Evolutionary conservation across 1,140 invertebrate species (phyloP).

Genomic region (Saccostrea cuccullata): DNA sequence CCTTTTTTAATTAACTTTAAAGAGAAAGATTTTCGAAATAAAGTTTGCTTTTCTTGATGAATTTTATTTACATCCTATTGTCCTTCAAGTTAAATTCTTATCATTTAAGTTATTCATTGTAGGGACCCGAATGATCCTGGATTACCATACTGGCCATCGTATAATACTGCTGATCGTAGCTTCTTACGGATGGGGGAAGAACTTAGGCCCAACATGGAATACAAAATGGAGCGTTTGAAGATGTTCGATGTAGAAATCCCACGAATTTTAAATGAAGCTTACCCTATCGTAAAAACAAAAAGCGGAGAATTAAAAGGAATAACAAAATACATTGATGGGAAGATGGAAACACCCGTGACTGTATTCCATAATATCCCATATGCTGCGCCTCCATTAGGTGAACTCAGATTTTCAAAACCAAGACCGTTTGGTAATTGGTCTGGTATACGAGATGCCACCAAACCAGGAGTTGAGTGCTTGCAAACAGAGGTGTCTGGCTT

Average conservation of each 20-base stretch:
- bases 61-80: too few relatives aligned
- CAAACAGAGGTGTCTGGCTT: constrained; percentile 79
- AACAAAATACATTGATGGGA: too few relatives aligned
- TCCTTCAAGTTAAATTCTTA: too few relatives aligned
- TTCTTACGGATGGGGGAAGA: background rate
- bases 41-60: too few relatives aligned
- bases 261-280: too few relatives aligned
- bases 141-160: constrained; percentile 47
- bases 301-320: too few relatives aligned
- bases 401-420: constrained; percentile 92
- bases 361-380: constrained; percentile 93
- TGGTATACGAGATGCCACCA: constrained; percentile 56
- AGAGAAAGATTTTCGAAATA: too few relatives aligned
- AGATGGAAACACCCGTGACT: too few relatives aligned
- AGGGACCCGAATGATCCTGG: constrained; percentile 45
- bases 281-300: too few relatives aligned
- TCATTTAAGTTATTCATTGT: too few relatives aligned
- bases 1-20: too few relatives aligned
- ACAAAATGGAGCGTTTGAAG: constrained; percentile 81
- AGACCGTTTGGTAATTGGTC: constrained; percentile 80
- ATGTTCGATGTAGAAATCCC: too few relatives aligned
- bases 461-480: constrained; percentile 81
- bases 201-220: constrained; percentile 80
- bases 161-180: background rate
- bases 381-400: constrained; percentile 92